Base-by-base conservation (phyloP, 2,113 vertebrate species). In the Coregonus clupeaformis region DNA sequence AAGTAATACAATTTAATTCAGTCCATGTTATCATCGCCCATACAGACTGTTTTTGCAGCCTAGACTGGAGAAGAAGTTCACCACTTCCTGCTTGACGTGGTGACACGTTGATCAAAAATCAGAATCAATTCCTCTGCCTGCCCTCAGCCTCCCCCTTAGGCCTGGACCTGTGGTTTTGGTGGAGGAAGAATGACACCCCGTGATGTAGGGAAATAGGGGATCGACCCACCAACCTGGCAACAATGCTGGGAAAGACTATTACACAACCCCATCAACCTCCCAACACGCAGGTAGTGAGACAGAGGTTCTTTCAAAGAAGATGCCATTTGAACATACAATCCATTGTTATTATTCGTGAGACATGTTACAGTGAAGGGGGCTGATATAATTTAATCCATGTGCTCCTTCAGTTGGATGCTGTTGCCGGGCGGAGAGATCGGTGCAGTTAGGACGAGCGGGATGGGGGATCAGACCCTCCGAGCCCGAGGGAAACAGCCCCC, bases 401-500 rank as follows among this genome's bases (percentile, higher is more conserved):
- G 77, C 68, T 78, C 32, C 65, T 73, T 47, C 6, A 59, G 55
- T 72, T 62, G 72, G 18, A 65, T 59, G 60, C 57, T 60, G 9
- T 22, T 42, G 57, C 20, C 9, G 57, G n/a, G 57, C 6, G n/a
- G 57, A 22, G 57, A 22, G 57, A 22, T 13, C n/a, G n/a, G 57
- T 52, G 49, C 49, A 14, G 49, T 14, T 5, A 52, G 49, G n/a
- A 52, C 49, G 16, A 52, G 57, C n/a, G 57, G 57, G 30, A 6
- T 14, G 49, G 69, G 71, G 84, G 86, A 85, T 90, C 87, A 90
- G 90, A 90, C 87, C 89, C 76, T 25, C 67, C 84, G 87, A 90
- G 89, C 86, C 89, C 79, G 83, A 86, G 83, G 86, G 88, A 89
- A 91, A 89, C 83, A 84, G 80, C 73, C n/a, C n/a, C n/a, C 83